Percentiles rank a stretch among this genome's conserved stretches.
Evolutionary conservation across 2,113 vertebrate genomes (phyloP).

Genomic region (Anthoscopus minutus): DNA sequence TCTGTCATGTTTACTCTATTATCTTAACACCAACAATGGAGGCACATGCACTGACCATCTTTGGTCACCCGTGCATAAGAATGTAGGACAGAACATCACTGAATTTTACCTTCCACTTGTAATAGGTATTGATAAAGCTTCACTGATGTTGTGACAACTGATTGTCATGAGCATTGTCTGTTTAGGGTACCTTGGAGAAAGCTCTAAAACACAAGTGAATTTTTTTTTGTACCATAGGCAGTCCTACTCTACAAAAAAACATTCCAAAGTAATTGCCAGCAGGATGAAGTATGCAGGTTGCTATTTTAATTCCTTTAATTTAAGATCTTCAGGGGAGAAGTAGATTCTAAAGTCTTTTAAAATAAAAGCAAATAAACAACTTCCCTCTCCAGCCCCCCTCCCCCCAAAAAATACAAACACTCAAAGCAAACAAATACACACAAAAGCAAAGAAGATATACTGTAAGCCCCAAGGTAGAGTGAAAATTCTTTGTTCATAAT

Average conservation of each 20-base stretch:
- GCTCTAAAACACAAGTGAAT: not conserved
- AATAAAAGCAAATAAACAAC: not conserved
- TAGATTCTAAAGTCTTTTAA: not conserved
- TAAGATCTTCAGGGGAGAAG: not conserved
- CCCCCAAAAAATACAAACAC: too few species aligned
- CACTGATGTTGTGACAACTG: not conserved
- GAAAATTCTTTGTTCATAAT: not conserved
- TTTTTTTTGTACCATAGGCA: not conserved
- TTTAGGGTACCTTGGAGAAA: not conserved
- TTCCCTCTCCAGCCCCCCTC: not conserved
- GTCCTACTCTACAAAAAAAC: not conserved
- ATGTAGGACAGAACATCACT: not conserved
- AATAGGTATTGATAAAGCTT: not conserved
- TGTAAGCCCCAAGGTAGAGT: accelerated
- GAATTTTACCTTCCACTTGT: not conserved
- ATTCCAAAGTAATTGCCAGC: not conserved
- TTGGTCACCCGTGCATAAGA: not conserved
- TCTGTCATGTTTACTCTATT: not conserved
- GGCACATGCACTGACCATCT: not conserved
- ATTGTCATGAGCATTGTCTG: not conserved
- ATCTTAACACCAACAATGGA: not conserved
- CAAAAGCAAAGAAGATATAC: not conserved
- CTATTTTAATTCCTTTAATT: not conserved
- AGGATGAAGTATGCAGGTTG: not conserved
- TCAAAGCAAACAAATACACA: not conserved